These are phyloP conservation scores for Muschampia plurimacula DNA, from an alignment of 2,888 invertebrate species.

Conservation along the genomic window DNA sequence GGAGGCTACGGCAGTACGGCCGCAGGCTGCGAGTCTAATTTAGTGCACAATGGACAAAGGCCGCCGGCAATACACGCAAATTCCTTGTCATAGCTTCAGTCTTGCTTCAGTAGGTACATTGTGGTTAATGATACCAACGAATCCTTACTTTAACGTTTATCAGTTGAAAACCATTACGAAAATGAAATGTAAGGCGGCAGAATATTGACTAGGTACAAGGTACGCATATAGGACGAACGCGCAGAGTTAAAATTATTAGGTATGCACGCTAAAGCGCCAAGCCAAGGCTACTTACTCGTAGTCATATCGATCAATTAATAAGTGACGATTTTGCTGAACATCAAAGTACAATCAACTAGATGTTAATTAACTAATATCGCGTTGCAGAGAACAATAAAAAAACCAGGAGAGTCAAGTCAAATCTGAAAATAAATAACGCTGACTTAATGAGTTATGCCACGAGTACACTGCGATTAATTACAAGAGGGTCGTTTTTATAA, in stretches of 20 bases:
- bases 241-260: too few relatives aligned
- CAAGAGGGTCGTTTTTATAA: neutral
- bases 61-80: conserved; percentile 35
- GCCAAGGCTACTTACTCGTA: too few relatives aligned
- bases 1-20: neutral
- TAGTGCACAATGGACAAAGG: conserved; percentile 29
- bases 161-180: too few relatives aligned
- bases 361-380: too few relatives aligned
- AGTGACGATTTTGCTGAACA: too few relatives aligned
- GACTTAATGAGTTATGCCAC: neutral
- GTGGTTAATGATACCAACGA: neutral
- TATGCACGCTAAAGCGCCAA: too few relatives aligned
- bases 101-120: neutral
- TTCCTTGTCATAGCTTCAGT: conserved; percentile 14
- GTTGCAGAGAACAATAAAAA: neutral
- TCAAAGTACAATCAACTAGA: neutral
- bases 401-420: neutral
- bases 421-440: neutral
- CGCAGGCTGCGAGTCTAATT: conserved; percentile 28
- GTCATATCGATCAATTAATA: too few relatives aligned
- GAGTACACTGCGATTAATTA: neutral
- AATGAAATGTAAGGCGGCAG: neutral
- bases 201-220: neutral
- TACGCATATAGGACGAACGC: neutral
- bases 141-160: neutral